These are phyloP conservation scores for Thereva nobilitata DNA, from an alignment of 2,888 invertebrate genomes.

Conservation along the genomic window DNA sequence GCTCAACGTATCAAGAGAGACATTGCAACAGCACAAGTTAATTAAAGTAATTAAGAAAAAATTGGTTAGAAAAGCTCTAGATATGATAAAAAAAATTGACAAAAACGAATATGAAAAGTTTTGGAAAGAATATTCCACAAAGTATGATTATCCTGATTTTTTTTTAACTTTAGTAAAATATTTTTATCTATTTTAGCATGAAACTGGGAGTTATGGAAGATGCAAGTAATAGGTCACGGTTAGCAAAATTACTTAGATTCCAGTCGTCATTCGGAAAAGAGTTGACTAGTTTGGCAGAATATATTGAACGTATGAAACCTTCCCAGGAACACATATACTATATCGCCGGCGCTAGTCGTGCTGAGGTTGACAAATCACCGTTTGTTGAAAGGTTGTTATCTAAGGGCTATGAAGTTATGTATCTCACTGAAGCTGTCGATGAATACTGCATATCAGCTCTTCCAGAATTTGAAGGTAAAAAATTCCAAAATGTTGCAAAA, in stretches of 20 bases:
- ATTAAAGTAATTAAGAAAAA: slow-evolving; percentile 99
- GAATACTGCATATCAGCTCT: slow-evolving; percentile 95
- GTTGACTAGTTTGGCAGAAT: slow-evolving; percentile 80
- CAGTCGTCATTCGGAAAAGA: slow-evolving; percentile 73
- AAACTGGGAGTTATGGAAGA: slow-evolving; percentile 98
- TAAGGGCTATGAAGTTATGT: slow-evolving; percentile 95
- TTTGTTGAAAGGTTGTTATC: slow-evolving; percentile 92
- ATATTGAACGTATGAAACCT: slow-evolving; percentile 93
- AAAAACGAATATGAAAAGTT: slow-evolving; percentile 88
- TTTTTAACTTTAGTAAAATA: background rate
- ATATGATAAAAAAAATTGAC: slow-evolving; percentile 96
- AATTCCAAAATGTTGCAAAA: slow-evolving; percentile 99
- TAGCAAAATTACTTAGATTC: slow-evolving; percentile 94
- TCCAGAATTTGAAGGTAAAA: slow-evolving; percentile 98
- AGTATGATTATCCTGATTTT: slow-evolving; percentile 62
- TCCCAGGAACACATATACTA: slow-evolving; percentile 95
- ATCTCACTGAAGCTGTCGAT: slow-evolving; percentile 94
- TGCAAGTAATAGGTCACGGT: slow-evolving; percentile 90
- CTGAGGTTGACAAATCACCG: slow-evolving; percentile 88
- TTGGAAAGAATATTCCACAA: slow-evolving; percentile 99
- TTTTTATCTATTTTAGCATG: slow-evolving; percentile 62
- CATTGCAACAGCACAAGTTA: slow-evolving; percentile 96
- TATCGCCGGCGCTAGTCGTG: slow-evolving; percentile 86
- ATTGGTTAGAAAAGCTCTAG: slow-evolving; percentile 92
- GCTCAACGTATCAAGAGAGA: slow-evolving; percentile 96